Percentiles rank a stretch among this genome's conserved stretches.
Conservation (phyloP, 2,113 vertebrate genomes). For the Sylvietta virens region DNA sequence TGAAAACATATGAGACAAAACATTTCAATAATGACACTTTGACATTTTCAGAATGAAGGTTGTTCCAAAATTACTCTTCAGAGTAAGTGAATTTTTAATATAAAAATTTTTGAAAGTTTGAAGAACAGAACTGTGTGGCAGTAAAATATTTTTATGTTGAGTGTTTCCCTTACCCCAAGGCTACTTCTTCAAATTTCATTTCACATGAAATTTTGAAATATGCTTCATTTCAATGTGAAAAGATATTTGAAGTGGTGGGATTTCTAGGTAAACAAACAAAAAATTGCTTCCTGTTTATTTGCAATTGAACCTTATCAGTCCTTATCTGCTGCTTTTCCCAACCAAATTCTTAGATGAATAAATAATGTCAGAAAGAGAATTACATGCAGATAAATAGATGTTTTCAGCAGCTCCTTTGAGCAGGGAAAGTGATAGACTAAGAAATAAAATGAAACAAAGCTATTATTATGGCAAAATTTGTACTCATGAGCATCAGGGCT, state of each 20-base stretch:
- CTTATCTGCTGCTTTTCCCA: neutral
- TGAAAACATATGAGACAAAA: neutral
- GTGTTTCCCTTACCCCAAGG: neutral
- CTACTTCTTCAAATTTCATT: neutral
- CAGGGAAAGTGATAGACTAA: neutral
- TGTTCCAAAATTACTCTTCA: neutral
- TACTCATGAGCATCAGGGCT: neutral
- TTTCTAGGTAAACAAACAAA: neutral
- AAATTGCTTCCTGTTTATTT: neutral
- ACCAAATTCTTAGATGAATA: neutral
- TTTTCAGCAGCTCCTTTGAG: neutral
- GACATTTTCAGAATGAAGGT: slow-evolving; percentile 2
- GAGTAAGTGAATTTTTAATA: neutral
- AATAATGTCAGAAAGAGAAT: neutral
- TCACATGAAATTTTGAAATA: neutral
- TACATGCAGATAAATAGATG: neutral
- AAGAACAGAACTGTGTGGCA: neutral
- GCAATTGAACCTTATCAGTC: neutral
- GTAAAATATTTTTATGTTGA: neutral
- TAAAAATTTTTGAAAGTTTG: neutral
- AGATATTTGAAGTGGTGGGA: neutral
- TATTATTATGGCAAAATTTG: neutral
- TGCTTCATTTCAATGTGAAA: neutral
- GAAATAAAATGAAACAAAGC: neutral
- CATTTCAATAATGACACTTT: neutral